These are phyloP conservation scores for Pristis pectinata DNA, from an alignment of 2,797 vertebrate species.

Conservation along the genomic window DNA sequence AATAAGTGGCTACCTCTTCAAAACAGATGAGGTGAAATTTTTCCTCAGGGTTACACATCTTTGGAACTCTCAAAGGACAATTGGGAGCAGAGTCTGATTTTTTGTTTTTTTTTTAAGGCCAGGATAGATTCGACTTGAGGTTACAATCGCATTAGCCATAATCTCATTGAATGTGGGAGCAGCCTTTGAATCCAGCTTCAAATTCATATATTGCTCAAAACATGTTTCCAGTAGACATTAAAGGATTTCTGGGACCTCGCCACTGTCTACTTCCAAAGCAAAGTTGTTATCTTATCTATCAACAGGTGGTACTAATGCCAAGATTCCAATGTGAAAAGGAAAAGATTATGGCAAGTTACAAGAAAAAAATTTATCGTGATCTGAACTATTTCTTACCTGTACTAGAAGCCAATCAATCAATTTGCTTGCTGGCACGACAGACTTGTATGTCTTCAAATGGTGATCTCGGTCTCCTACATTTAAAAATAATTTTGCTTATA, in stretches of 20 bases:
- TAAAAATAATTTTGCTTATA: neutral
- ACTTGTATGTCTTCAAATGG: constrained; percentile 93
- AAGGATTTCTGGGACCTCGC: neutral
- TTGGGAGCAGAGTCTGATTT: no score
- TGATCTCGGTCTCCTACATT: constrained; percentile 82
- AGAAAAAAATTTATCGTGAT: neutral
- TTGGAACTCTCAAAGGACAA: no score
- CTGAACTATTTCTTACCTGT: constrained; percentile 64
- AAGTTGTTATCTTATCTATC: neutral
- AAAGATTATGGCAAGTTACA: neutral
- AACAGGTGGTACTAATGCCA: neutral
- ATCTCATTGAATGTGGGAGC: no score
- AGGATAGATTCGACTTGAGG: no score
- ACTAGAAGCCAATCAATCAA: constrained; percentile 90
- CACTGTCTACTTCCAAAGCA: neutral
- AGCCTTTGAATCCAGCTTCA: no score
- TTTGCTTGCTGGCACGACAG: constrained; percentile 86
- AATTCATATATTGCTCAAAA: no score
- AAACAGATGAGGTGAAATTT: no score
- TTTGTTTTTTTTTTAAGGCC: no score
- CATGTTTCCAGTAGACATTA: neutral
- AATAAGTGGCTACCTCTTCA: no score
- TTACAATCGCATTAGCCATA: no score
- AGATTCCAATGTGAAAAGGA: neutral
- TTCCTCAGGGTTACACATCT: no score